Percentiles rank a stretch among this genome's conserved stretches.
Conservation (phyloP, 2,888 invertebrate genomes). For the Galeruca laticollis region DNA sequence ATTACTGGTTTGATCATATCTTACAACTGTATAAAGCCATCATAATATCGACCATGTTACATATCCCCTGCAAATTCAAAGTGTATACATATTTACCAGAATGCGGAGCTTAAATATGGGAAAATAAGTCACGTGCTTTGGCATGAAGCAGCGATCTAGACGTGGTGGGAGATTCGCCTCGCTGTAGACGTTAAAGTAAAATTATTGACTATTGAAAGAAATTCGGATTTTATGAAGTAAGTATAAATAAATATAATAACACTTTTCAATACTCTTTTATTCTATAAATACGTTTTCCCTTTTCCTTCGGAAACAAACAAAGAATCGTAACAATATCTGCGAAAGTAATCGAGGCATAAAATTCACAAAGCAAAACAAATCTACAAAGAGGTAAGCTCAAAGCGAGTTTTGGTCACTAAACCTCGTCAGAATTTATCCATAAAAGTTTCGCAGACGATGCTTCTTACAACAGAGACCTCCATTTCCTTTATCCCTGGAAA, state of each 20-base stretch:
- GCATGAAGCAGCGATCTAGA: no score
- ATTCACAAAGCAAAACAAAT: conserved; percentile 31
- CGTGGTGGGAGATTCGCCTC: no score
- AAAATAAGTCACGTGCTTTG: no score
- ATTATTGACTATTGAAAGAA: no score
- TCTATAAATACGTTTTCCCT: neutral
- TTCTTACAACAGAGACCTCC: conserved; percentile 26
- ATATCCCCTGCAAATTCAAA: no score
- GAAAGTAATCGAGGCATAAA: conserved; percentile 10
- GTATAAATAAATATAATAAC: neutral
- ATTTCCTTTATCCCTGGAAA: conserved; percentile 32
- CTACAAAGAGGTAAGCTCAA: conserved; percentile 17
- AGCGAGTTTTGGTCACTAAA: conserved; percentile 32
- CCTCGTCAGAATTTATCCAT: conserved; percentile 35
- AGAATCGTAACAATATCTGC: conserved; percentile 19
- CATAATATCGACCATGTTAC: no score
- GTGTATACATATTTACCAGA: no score
- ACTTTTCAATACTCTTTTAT: neutral
- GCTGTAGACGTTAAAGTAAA: no score
- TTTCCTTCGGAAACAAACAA: conserved; percentile 12
- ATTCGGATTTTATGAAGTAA: no score
- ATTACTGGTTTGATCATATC: no score
- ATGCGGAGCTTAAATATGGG: no score
- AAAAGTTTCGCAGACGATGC: conserved; percentile 20
- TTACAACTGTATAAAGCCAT: no score